A percentile compares a stretch with the other conserved stretches of the same genome.
Evolutionary conservation across 2,113 vertebrate species (phyloP).

Genomic region (Silurus glanis): DNA sequence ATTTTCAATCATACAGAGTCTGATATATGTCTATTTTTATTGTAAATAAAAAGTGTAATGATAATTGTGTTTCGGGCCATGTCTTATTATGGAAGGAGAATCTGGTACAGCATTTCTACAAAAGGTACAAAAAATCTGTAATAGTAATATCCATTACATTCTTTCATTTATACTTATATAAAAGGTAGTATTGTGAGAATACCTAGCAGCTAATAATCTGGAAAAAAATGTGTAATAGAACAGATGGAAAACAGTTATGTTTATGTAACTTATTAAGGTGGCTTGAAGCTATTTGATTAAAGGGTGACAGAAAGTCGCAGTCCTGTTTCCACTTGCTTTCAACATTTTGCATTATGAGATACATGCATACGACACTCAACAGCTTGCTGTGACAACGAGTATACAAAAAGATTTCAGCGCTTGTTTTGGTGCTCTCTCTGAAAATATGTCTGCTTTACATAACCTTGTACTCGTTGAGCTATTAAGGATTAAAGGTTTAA

Average conservation of each 20-base stretch:
- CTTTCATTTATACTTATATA: not conserved
- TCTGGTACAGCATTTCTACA: not conserved
- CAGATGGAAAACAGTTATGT: not conserved
- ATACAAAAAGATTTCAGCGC: not conserved
- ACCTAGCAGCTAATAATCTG: not conserved
- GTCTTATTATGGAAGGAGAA: not conserved
- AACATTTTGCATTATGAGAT: not conserved
- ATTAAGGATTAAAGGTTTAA: slow-evolving; percentile 13
- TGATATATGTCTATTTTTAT: slow-evolving; percentile 61
- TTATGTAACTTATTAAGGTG: not conserved
- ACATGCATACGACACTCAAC: not conserved
- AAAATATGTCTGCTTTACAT: not conserved
- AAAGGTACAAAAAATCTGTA: not conserved
- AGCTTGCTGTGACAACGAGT: not conserved
- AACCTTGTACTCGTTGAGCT: not conserved
- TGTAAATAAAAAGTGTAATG: slow-evolving; percentile 70
- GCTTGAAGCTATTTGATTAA: not conserved
- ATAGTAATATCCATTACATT: not conserved
- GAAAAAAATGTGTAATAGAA: not conserved
- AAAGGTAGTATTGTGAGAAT: too few relatives aligned
- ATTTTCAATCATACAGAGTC: slow-evolving; percentile 61
- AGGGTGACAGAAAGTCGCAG: not conserved
- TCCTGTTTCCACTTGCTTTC: slow-evolving; percentile 4
- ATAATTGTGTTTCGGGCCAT: slow-evolving; percentile 41
- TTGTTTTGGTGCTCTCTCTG: not conserved